Conservation (phyloP, 2,888 invertebrate species). For the Thereva unica region DNA sequence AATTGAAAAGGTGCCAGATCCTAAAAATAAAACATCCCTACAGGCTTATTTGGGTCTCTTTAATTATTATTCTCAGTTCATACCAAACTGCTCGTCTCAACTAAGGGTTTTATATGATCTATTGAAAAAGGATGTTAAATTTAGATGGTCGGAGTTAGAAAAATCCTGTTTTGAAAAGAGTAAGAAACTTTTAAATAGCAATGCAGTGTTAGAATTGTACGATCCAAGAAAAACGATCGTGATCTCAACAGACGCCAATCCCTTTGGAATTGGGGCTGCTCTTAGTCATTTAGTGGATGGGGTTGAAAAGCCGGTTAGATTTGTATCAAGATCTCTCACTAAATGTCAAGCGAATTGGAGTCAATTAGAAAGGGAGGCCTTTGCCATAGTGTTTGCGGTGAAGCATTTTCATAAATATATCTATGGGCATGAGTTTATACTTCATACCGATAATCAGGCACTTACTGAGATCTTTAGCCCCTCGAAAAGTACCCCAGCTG, state of each 20-base stretch:
- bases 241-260: background rate
- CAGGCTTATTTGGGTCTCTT: background rate
- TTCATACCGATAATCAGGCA: no score
- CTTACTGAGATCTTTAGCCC: no score
- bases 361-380: no score
- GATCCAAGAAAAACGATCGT: background rate
- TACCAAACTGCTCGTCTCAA: background rate
- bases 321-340: slow-evolving; percentile 5
- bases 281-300: background rate
- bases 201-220: background rate
- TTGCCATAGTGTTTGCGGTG: no score
- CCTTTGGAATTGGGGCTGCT: background rate
- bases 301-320: background rate
- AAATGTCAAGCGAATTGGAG: no score
- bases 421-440: no score
- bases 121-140: background rate
- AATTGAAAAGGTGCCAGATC: background rate
- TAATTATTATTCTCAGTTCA: slow-evolving; percentile 1
- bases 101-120: background rate
- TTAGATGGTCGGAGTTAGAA: background rate
- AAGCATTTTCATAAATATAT: no score
- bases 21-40: background rate
- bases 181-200: background rate
- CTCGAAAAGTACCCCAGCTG: no score
- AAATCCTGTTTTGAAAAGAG: background rate